A percentile compares a stretch with the other conserved stretches of the same genome.
Conservation (phyloP, 2,113 vertebrate species). For the Aspidoscelis tigris region DNA sequence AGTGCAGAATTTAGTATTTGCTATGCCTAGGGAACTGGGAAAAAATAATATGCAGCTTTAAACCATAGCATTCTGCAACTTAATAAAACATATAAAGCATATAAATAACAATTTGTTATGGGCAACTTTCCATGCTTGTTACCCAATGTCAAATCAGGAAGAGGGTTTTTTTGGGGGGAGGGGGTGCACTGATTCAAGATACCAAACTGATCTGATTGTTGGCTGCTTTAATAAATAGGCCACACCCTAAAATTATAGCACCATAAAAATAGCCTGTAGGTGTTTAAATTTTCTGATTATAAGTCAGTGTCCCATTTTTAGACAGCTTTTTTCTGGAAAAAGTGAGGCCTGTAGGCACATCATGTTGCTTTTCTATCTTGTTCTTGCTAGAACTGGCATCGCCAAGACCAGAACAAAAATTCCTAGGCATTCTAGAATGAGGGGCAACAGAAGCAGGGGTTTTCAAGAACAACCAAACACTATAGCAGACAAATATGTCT, state of each 20-base stretch:
- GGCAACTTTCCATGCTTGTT: neutral
- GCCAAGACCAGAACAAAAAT: neutral
- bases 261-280: too few species aligned
- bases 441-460: too few species aligned
- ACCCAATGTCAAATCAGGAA: neutral
- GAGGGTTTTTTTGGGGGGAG: neutral
- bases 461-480: neutral
- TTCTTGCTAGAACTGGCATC: neutral
- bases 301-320: neutral
- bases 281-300: too few species aligned
- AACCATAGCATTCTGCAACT: slow-evolving; percentile 37
- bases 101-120: neutral
- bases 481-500: neutral
- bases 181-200: too few species aligned
- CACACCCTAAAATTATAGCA: too few species aligned
- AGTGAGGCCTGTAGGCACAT: too few species aligned
- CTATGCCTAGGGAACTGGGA: slow-evolving; percentile 40
- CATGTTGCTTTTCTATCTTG: neutral
- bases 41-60: slow-evolving; percentile 44
- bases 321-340: too few species aligned
- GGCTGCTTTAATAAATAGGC: neutral
- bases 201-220: too few species aligned
- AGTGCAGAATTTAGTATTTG: slow-evolving; percentile 41
- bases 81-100: neutral
- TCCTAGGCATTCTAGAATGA: neutral